These are phyloP conservation scores for Rhyzopertha dominica DNA, from an alignment of 1,140 invertebrate genomes.

Conservation along the genomic window DNA sequence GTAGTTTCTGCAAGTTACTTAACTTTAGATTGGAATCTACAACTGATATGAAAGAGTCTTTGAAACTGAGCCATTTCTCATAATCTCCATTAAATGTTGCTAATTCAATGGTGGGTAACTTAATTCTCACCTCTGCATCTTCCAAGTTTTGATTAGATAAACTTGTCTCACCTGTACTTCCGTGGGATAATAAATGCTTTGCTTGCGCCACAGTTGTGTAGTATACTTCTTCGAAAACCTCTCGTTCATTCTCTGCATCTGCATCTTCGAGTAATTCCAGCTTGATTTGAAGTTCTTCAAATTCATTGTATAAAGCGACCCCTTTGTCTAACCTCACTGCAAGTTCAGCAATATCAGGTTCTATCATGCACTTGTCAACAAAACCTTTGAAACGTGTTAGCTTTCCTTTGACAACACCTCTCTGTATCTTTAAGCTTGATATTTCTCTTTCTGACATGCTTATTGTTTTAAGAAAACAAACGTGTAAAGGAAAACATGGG, in stretches of 20 bases:
- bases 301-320: too few relatives aligned
- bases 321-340: too few relatives aligned
- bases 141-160: neutral
- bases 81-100: slow-evolving; percentile 8
- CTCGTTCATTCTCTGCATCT: neutral
- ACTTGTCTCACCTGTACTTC: neutral
- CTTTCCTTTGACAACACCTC: too few relatives aligned
- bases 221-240: neutral
- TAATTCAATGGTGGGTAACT: slow-evolving; percentile 9
- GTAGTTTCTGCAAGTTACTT: slow-evolving; percentile 4
- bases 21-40: slow-evolving; percentile 1
- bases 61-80: slow-evolving; percentile 1
- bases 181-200: neutral
- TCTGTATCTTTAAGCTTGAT: too few relatives aligned
- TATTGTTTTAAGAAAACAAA: too few relatives aligned
- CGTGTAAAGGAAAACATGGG: too few relatives aligned
- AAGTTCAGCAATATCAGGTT: too few relatives aligned
- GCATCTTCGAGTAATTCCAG: neutral
- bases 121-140: neutral
- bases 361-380: too few relatives aligned
- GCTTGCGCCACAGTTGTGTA: neutral
- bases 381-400: too few relatives aligned
- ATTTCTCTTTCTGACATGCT: too few relatives aligned
- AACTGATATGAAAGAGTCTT: slow-evolving; percentile 5
- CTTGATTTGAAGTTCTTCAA: slow-evolving; percentile 1